Conservation (phyloP, 2,113 vertebrate species). For the Trematocara marginatum region DNA sequence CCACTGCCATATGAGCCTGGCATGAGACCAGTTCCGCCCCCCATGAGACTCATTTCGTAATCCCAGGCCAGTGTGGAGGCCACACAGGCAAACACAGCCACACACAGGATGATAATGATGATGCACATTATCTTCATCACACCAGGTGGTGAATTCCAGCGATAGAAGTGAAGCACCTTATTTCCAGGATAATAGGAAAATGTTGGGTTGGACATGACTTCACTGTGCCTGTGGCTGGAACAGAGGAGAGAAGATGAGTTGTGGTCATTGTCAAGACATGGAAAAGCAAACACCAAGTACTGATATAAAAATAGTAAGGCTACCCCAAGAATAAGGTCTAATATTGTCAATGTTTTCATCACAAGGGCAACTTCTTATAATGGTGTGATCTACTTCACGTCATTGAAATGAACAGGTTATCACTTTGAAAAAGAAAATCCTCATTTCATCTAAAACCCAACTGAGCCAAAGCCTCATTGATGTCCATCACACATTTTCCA, state of each 20-base stretch:
- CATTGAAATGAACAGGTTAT: not conserved
- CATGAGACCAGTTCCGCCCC: constrained; percentile 43
- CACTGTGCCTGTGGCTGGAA: constrained; percentile 75
- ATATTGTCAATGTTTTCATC: not conserved
- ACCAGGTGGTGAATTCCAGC: constrained; percentile 86
- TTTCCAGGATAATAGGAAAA: constrained; percentile 80
- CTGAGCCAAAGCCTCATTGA: not conserved
- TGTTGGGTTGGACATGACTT: constrained; percentile 70
- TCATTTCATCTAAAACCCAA: not conserved
- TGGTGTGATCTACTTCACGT: not conserved
- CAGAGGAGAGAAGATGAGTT: not conserved
- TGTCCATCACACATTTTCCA: not conserved
- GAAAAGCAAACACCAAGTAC: not conserved
- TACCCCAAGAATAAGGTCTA: not conserved
- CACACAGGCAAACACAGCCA: constrained; percentile 86
- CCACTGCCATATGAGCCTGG: not conserved
- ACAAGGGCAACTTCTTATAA: not conserved
- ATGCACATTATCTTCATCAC: constrained; percentile 86
- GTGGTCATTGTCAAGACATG: not conserved
- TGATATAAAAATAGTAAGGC: not conserved
- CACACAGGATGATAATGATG: constrained; percentile 83
- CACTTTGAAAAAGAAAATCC: not conserved
- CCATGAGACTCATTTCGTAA: constrained; percentile 71
- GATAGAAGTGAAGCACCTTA: constrained; percentile 80
- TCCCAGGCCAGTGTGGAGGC: constrained; percentile 89